Evolutionary conservation across 2,888 invertebrate species (phyloP), one percentile per base, ranked within the genome.

Genomic region (Platycnemis pennipes): DNA sequence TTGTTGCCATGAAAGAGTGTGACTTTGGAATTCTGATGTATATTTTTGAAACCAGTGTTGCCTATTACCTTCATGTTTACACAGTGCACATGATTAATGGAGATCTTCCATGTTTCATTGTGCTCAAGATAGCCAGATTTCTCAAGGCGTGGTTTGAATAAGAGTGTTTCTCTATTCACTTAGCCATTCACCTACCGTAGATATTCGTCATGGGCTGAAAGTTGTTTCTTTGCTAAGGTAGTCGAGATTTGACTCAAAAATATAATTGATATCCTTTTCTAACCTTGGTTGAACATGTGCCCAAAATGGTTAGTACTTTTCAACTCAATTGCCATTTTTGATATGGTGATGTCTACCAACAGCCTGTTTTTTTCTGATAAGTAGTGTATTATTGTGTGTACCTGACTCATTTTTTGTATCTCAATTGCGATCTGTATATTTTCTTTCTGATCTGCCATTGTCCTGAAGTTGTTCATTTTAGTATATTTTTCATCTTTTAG

Each of bases 1-100:
- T 77, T 77, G n/a, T 63, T 63, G n/a, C n/a, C 63, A 26, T 63
- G 77, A 31, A 31, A 69, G 69, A 31, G n/a, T 69, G 31, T 77
- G 77, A 77, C 77, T 37, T 63, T 7, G 77, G 2, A 37, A 77
- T 77, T 77, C 31, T 77, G 77, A 77, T 37, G 31, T 77, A 77
- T 77, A 77, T 77, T 77, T 77, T 77, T 77, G 77, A 77, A 77
- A 37, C 77, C 77, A 77, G 77, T 77, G 77, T 37, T 77, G 77
- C 77, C 77, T 77, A 77, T 77, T 37, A 37, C 37, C 77, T 2
- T 77, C 8, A 31, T 77, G 26, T 77, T 77, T 77, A 77, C 77
- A 8, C 37, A 77, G 77, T 26, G 77, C 77, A 77, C 77, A 77
- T 31, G 7, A 77, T 77, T 11, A 16, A 77, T 77, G 16, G 77